Percentiles rank a stretch among this genome's conserved stretches.
Evolutionary conservation across 2,797 vertebrate genomes (phyloP).

Genomic region (Hipposideros larvatus): DNA sequence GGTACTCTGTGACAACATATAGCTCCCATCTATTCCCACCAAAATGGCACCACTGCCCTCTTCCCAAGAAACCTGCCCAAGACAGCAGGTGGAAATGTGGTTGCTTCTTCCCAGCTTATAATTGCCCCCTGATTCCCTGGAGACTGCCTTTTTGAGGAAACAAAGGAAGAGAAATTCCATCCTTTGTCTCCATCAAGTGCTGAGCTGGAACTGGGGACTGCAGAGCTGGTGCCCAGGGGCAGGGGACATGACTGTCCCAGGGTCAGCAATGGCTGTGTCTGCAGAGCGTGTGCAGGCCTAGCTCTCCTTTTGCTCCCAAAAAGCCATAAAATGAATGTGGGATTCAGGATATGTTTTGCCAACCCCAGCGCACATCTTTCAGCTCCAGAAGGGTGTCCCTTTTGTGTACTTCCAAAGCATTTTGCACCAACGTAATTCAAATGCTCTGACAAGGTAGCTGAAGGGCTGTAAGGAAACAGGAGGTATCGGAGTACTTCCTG

Average conservation of each 20-base stretch:
- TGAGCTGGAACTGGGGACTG: neutral
- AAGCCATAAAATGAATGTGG: neutral
- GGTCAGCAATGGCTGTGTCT: neutral
- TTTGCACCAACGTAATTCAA: neutral
- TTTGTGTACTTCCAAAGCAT: neutral
- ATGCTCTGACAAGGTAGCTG: neutral
- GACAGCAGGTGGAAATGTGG: neutral
- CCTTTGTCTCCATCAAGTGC: neutral
- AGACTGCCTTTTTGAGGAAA: neutral
- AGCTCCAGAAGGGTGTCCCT: neutral
- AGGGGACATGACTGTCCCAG: too few relatives aligned
- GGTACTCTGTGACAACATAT: neutral
- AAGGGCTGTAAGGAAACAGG: neutral
- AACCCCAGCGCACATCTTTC: neutral
- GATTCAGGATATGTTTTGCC: neutral
- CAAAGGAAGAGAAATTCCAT: neutral
- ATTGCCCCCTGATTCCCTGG: neutral
- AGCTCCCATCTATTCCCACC: neutral
- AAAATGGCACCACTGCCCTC: neutral
- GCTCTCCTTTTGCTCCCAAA: neutral
- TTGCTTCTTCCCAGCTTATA: neutral
- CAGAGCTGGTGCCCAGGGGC: too few relatives aligned
- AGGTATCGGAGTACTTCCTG: neutral
- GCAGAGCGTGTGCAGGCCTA: neutral
- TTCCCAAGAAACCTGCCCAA: neutral